These are phyloP conservation scores for Limanda limanda DNA, from an alignment of 2,113 vertebrate species.

Conservation along the genomic window DNA sequence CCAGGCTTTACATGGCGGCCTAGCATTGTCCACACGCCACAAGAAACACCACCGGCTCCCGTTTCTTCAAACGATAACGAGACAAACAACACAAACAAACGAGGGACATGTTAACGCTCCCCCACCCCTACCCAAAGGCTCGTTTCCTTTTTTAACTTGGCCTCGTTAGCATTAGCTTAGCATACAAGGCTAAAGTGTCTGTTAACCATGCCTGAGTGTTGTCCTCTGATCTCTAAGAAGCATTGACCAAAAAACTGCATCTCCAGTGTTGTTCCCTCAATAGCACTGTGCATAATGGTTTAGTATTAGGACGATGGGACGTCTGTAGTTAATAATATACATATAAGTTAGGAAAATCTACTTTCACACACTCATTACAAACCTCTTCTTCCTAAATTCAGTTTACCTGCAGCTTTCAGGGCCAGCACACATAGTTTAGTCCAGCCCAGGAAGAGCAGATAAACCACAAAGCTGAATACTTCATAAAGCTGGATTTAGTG, in stretches of 20 bases:
- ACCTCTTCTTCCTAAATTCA: not conserved
- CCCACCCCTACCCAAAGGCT: not conserved
- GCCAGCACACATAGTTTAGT: not conserved
- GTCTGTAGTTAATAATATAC: too few species aligned
- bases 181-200: constrained; percentile 26
- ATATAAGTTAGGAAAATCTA: too few species aligned
- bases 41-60: constrained; percentile 24
- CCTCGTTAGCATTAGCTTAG: constrained; percentile 34
- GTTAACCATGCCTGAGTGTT: constrained; percentile 42
- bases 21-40: constrained; percentile 72
- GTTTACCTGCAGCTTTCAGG: not conserved
- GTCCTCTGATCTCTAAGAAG: constrained; percentile 15
- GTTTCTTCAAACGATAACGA: constrained; percentile 8
- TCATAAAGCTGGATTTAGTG: too few species aligned
- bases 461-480: not conserved
- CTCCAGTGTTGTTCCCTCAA: not conserved
- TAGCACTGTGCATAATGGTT: not conserved
- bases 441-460: not conserved
- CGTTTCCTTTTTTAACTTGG: not conserved
- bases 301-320: too few species aligned
- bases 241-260: not conserved
- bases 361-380: too few species aligned
- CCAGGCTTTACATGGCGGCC: constrained; percentile 78
- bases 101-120: not conserved
- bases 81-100: not conserved